A percentile compares a stretch with the other conserved stretches of the same genome.
Conservation (phyloP, 1,140 invertebrate species). For the Drosophila ogumai region DNA sequence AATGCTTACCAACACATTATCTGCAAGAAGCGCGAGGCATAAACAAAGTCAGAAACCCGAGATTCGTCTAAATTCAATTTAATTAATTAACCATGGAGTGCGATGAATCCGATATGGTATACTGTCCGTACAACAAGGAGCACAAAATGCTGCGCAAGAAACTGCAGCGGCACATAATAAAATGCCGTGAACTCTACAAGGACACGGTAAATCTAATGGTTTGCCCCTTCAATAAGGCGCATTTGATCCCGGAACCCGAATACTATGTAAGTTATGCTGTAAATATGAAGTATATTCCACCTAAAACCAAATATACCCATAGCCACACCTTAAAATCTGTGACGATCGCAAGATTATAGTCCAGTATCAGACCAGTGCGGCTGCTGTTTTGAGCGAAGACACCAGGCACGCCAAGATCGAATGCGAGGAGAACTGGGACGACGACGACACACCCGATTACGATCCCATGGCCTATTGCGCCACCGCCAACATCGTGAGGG, state of each 20-base stretch:
- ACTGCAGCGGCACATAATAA: slow-evolving; percentile 64
- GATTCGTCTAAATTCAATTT: not conserved
- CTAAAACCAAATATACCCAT: too few species aligned
- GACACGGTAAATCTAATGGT: slow-evolving; percentile 60
- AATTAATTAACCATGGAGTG: slow-evolving; percentile 15
- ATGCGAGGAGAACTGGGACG: slow-evolving; percentile 71
- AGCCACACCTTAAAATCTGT: slow-evolving; percentile 63
- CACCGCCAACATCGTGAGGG: slow-evolving; percentile 55
- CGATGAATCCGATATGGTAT: slow-evolving; percentile 57
- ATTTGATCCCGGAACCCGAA: slow-evolving; percentile 63
- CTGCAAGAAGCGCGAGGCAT: not conserved
- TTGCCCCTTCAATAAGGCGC: slow-evolving; percentile 67
- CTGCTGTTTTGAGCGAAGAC: slow-evolving; percentile 45
- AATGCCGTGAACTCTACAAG: slow-evolving; percentile 61
- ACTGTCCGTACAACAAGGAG: slow-evolving; percentile 68
- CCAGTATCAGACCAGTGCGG: slow-evolving; percentile 53
- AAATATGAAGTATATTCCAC: not conserved
- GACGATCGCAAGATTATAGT: slow-evolving; percentile 69
- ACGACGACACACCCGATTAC: slow-evolving; percentile 53
- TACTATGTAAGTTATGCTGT: slow-evolving; percentile 49
- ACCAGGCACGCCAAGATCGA: slow-evolving; percentile 60
- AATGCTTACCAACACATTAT: not conserved
- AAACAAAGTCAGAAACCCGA: not conserved
- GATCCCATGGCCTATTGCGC: slow-evolving; percentile 61
- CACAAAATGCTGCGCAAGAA: slow-evolving; percentile 71